Percentiles rank a stretch among this genome's conserved stretches.
Conservation (phyloP, 2,797 vertebrate species). For the Melopsittacus undulatus region DNA sequence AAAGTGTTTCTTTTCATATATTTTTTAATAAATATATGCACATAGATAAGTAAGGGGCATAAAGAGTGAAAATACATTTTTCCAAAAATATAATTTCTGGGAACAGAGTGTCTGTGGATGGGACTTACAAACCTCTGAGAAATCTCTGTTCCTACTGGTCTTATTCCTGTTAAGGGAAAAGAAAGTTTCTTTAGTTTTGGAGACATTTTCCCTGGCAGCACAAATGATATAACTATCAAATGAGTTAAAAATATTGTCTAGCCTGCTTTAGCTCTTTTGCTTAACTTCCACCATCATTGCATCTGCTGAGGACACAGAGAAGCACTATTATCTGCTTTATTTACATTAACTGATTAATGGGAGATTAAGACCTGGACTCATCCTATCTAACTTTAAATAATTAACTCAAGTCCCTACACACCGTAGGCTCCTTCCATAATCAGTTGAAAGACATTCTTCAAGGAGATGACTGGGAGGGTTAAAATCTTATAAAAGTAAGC, state of each 20-base stretch:
- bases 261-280: not conserved
- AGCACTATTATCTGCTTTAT: not conserved
- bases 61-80: not conserved
- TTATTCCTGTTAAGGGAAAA: not conserved
- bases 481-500: not conserved
- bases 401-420: not conserved
- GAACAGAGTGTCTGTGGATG: not conserved
- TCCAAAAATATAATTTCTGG: not conserved
- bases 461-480: not conserved
- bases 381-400: not conserved
- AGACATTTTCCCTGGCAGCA: not conserved
- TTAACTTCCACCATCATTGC: not conserved
- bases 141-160: not conserved
- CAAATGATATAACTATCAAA: not conserved
- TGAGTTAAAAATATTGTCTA: not conserved
- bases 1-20: constrained; percentile 11
- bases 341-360: not conserved
- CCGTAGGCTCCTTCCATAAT: not conserved
- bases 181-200: not conserved
- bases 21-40: not conserved
- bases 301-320: not conserved
- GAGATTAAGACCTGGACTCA: not conserved
- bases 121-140: not conserved
- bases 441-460: not conserved
- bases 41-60: not conserved